Evolutionary conservation across 2,888 invertebrate species (phyloP).

Genomic region (Plutella xylostella): DNA sequence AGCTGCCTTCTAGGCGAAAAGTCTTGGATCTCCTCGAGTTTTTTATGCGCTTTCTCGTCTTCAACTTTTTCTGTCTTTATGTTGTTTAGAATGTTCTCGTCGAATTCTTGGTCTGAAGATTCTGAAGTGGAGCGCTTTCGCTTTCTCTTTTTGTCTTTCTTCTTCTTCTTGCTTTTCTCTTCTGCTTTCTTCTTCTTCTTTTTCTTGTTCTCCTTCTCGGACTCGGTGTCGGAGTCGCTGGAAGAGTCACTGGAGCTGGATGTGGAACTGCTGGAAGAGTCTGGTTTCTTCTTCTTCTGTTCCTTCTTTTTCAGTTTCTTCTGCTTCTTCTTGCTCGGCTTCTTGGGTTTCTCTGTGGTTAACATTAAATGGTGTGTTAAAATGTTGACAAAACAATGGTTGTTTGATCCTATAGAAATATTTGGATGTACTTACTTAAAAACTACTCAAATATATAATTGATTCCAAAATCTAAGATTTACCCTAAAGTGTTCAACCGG

Average conservation of each 20-base stretch:
- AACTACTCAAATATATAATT: too few species aligned
- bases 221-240: conserved; percentile 34
- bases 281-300: conserved; percentile 41
- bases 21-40: conserved; percentile 14
- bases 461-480: too few species aligned
- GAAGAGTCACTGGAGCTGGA: conserved; percentile 23
- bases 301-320: conserved; percentile 40
- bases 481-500: too few species aligned
- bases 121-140: conserved; percentile 35
- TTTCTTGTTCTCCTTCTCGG: conserved; percentile 24
- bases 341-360: conserved; percentile 24
- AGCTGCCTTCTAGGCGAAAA: conserved; percentile 39
- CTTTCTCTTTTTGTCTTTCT: conserved; percentile 29
- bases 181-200: conserved; percentile 21
- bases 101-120: conserved; percentile 44
- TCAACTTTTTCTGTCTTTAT: conserved; percentile 56
- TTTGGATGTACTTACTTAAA: too few species aligned
- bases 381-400: neutral
- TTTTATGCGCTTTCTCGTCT: conserved; percentile 36
- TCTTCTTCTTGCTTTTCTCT: conserved; percentile 22
- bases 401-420: too few species aligned
- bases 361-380: neutral
- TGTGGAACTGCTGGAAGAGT: conserved; percentile 35
- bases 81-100: conserved; percentile 52
- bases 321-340: conserved; percentile 40